phyloP scores from a whole-genome alignment of 2,113 vertebrate genomes.

The Prunella himalayana region DNA sequence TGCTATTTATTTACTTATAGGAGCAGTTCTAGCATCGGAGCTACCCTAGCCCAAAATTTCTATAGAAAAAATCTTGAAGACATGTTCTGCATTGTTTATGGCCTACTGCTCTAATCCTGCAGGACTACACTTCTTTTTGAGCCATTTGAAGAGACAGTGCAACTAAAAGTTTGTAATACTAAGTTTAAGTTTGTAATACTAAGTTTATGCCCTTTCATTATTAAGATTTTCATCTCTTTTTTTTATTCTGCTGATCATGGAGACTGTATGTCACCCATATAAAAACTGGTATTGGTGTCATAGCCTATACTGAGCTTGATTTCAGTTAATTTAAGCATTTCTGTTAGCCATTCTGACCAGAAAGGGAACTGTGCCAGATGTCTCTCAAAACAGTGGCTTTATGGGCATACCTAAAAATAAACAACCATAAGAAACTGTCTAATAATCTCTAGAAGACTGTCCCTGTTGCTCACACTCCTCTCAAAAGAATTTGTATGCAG shows the following conservation, averaged over 20 bases:
- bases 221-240: background rate
- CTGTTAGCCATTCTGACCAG: background rate
- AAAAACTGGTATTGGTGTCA: background rate
- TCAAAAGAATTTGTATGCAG: background rate
- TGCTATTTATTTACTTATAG: background rate
- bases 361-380: background rate
- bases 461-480: accelerated
- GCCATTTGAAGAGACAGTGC: background rate
- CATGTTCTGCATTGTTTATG: background rate
- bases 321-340: background rate
- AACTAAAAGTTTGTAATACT: background rate
- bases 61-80: background rate
- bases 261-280: background rate
- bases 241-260: background rate
- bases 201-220: background rate
- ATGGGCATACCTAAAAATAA: background rate
- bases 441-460: background rate
- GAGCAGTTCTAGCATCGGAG: background rate
- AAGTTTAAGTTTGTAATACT: background rate
- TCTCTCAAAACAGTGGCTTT: background rate
- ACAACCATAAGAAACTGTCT: background rate
- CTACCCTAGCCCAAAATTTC: background rate
- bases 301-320: background rate
- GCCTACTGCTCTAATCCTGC: background rate
- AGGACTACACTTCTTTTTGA: background rate